phyloP scores from a whole-genome alignment of 2,113 vertebrate species.

The Crocuta crocuta region DNA sequence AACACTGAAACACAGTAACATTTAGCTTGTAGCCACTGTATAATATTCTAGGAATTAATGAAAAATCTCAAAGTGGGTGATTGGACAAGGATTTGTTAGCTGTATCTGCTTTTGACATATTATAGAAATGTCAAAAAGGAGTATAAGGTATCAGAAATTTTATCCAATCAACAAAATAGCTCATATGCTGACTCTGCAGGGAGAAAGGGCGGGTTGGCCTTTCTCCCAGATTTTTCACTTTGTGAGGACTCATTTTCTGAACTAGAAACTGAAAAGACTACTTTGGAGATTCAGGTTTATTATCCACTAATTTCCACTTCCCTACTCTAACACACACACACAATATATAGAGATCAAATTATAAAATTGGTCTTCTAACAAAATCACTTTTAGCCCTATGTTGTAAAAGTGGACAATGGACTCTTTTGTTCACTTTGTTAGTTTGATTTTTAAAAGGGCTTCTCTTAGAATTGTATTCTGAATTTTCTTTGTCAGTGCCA shows the following conservation, averaged over 20 bases:
- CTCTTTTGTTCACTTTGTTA: background rate
- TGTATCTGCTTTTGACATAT: constrained; percentile 2
- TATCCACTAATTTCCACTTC: background rate
- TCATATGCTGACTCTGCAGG: background rate
- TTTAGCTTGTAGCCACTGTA: background rate
- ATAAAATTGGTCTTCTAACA: background rate
- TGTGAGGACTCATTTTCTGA: constrained; percentile 26
- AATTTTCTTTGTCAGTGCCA: background rate
- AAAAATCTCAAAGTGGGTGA: background rate
- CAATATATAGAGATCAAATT: background rate
- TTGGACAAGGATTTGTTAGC: background rate
- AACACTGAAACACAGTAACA: background rate
- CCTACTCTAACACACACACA: background rate
- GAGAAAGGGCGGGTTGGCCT: background rate
- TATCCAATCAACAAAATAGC: background rate
- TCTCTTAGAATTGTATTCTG: background rate
- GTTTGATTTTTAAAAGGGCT: background rate
- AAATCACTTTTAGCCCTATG: background rate
- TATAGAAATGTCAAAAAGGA: constrained; percentile 4
- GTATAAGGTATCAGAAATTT: constrained; percentile 38
- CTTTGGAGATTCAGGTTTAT: background rate
- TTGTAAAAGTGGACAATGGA: background rate
- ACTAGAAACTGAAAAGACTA: background rate
- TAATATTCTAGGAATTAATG: background rate
- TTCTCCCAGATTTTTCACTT: background rate